Base-by-base conservation (phyloP, 1,140 invertebrate genomes). In the Cotesia glomerata region DNA sequence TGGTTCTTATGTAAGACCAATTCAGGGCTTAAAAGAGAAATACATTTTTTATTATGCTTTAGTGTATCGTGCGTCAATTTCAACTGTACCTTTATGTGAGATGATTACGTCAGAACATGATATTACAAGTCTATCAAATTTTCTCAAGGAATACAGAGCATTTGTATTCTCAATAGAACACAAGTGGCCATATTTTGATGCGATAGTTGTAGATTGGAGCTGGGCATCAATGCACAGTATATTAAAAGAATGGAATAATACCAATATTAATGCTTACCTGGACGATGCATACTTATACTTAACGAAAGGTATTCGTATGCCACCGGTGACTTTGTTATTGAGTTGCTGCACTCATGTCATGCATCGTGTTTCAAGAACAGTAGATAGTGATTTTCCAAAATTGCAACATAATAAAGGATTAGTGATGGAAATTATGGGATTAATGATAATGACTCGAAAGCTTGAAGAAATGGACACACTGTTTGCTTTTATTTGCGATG, bases 211-310 rank as follows among this genome's bases (percentile, higher is more conserved):
- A 8, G 71, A 73, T 52, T 73, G 71, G 65, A 69, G 65, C 18
- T 73, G 71, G 71, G 51, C 71, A 56, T 59, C 39, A 11, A 69
- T 73, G 4, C 54, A 73, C n/a, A 11, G 51, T 4, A 45, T 73
- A 5, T 7, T 73, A 11, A 13, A 7, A 13, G 72, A 67, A 62
- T 73, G 65, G 65, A 73, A 73, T 32, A 18, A 26, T 7, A 73
- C 58, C 2, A 51, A 54, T n/a, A 35, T 73, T 1, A 32, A 49
- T 8, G 16, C 49, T 8, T 69, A 73, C 34, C 13, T 64, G 5
- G 64, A 59, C 5, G 14, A 3, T 3, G 7, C 13, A 4, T 54
- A 14, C 5, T 14, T 13, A 5, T 54, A 16, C 14, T 16, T 16
- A 14, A 54, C 52, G 5, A 16, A 54, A 4, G 52, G 14, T 14